Percentiles rank a stretch among this genome's conserved stretches.
Conservation (phyloP, 2,113 vertebrate genomes). For the Lonchura striata region DNA sequence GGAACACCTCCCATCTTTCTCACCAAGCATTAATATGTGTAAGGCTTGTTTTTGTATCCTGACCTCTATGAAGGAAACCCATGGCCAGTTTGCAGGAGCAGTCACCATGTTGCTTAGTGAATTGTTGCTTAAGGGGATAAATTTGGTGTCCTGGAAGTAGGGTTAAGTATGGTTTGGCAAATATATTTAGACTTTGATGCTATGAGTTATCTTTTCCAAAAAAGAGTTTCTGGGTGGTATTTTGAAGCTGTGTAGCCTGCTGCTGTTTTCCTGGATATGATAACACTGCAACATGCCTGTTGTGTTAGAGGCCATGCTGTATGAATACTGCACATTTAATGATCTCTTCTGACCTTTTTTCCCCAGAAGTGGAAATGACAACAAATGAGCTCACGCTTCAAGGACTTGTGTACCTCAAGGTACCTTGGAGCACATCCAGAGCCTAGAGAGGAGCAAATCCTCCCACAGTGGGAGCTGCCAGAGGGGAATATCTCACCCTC, state of each 20-base stretch:
- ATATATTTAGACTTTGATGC: not conserved
- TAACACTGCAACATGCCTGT: not conserved
- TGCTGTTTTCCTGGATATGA: constrained; percentile 34
- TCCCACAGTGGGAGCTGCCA: not conserved
- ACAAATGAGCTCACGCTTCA: constrained; percentile 28
- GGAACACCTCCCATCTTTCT: not conserved
- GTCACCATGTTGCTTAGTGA: not conserved
- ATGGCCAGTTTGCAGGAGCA: not conserved
- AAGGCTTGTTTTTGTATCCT: not conserved
- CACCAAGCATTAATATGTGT: not conserved
- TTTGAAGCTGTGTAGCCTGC: not conserved
- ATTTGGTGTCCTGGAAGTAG: not conserved
- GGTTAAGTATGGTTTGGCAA: not conserved
- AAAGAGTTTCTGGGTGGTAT: constrained; percentile 15
- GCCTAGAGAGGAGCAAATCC: fast-evolving
- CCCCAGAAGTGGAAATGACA: constrained; percentile 38
- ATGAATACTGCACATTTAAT: not conserved
- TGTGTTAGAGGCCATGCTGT: not conserved
- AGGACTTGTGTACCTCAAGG: not conserved
- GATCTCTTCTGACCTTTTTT: not conserved
- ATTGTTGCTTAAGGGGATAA: not conserved
- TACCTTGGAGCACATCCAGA: not conserved
- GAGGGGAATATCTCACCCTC: not conserved
- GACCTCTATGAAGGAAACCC: not conserved
- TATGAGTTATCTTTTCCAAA: constrained; percentile 32